phyloP scores from a whole-genome alignment of 2,888 invertebrate genomes.

The Hypomecis punctinalis region DNA sequence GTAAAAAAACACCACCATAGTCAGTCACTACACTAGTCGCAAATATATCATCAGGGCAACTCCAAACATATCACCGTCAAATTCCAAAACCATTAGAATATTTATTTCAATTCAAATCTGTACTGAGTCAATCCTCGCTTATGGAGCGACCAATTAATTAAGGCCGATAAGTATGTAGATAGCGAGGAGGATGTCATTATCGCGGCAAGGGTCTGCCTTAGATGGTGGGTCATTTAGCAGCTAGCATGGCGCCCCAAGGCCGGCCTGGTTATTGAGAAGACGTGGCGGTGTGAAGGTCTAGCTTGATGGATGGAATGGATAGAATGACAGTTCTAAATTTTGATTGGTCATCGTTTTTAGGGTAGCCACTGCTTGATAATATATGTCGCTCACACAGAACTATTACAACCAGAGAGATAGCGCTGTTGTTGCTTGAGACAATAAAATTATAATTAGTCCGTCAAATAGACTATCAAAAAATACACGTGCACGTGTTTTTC shows the following conservation, averaged over 20 bases:
- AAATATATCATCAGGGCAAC: background rate
- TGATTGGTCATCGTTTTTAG: background rate
- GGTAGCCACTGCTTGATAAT: too few relatives aligned
- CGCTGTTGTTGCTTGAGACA: too few relatives aligned
- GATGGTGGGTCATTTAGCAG: constrained; percentile 77
- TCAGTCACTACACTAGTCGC: too few relatives aligned
- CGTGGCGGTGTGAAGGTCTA: constrained; percentile 57
- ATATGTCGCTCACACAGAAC: too few relatives aligned
- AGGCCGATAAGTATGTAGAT: constrained; percentile 62
- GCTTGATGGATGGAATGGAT: background rate
- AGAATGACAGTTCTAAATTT: background rate
- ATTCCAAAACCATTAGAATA: constrained; percentile 37
- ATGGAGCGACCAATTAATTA: constrained; percentile 59
- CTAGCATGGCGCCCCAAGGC: constrained; percentile 74
- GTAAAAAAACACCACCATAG: too few relatives aligned
- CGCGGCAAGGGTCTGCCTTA: constrained; percentile 63
- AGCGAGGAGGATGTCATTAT: constrained; percentile 75
- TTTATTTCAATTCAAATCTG: constrained; percentile 41
- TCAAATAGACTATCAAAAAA: too few relatives aligned
- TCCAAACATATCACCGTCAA: constrained; percentile 9
- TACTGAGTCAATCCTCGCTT: constrained; percentile 47
- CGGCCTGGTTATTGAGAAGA: constrained; percentile 60
- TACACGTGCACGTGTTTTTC: too few relatives aligned
- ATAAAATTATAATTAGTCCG: too few relatives aligned
- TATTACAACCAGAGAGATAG: too few relatives aligned